These are phyloP conservation scores for Heptranchias perlo DNA, from an alignment of 2,113 vertebrate genomes.

Conservation along the genomic window DNA sequence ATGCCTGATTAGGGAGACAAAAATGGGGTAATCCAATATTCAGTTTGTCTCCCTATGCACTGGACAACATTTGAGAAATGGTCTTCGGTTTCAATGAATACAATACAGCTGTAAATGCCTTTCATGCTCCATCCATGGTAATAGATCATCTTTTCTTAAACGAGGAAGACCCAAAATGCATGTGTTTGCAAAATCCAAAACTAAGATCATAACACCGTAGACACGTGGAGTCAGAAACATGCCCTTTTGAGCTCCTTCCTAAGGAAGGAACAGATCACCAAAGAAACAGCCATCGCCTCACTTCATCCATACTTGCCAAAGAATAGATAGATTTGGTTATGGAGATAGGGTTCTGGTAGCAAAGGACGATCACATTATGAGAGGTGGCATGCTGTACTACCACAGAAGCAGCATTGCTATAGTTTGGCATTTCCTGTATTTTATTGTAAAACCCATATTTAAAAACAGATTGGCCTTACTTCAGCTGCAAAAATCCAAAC, in stretches of 20 bases:
- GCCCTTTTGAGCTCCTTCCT: background rate
- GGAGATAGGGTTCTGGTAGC: background rate
- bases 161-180: background rate
- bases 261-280: background rate
- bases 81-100: background rate
- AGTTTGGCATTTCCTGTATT: no score
- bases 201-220: background rate
- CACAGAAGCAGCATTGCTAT: no score
- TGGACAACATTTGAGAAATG: slow-evolving; percentile 1
- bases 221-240: background rate
- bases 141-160: background rate
- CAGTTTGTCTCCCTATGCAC: background rate
- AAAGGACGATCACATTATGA: background rate
- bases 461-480: background rate
- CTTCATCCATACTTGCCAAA: background rate
- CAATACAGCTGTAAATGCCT: background rate
- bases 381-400: no score
- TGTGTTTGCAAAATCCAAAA: background rate
- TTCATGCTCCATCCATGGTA: background rate
- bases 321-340: background rate
- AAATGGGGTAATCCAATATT: background rate
- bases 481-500: background rate
- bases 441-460: background rate
- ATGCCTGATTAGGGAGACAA: slow-evolving; percentile 41
- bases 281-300: background rate